Conservation (phyloP, 92 coral and sea anemone species). For the Parazoanthus atlanticus region DNA sequence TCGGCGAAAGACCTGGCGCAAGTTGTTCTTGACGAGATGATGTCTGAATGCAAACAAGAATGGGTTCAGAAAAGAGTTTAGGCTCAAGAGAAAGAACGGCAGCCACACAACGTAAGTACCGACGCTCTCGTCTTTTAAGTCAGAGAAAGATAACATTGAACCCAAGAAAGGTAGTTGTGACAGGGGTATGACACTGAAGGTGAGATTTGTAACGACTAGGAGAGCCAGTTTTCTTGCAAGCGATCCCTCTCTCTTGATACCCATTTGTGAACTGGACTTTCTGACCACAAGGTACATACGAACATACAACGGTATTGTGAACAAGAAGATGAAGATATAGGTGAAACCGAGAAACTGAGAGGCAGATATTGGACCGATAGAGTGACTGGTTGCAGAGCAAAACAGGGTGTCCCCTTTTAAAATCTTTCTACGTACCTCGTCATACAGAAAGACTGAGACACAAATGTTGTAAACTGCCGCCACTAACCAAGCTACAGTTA, state of each 20-base stretch:
- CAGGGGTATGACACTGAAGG: neutral
- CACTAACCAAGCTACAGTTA: neutral
- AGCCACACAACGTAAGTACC: slow-evolving; percentile 1
- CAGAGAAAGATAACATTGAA: neutral
- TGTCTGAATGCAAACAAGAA: slow-evolving; percentile 41
- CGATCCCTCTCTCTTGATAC: slow-evolving; percentile 14
- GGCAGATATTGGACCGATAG: neutral
- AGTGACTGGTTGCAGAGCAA: slow-evolving; percentile 17
- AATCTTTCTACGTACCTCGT: neutral
- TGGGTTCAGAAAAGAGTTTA: slow-evolving; percentile 3
- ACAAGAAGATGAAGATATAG: slow-evolving; percentile 2
- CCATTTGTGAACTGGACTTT: slow-evolving; percentile 7
- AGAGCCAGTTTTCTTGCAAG: slow-evolving; percentile 12
- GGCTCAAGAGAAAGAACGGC: slow-evolving; percentile 12
- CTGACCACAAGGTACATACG: slow-evolving; percentile 28
- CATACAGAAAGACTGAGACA: neutral
- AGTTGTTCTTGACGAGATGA: slow-evolving; percentile 6
- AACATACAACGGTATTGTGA: slow-evolving; percentile 12
- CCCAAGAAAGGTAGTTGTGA: slow-evolving; percentile 33
- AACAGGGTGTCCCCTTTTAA: neutral
- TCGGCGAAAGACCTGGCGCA: neutral
- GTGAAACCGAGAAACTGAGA: neutral
- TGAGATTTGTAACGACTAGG: slow-evolving; percentile 11
- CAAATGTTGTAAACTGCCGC: neutral
- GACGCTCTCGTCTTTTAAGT: neutral